A percentile compares a stretch with the other conserved stretches of the same genome.
Evolutionary conservation across 2,888 invertebrate genomes (phyloP).

Genomic region (Lagria hirta): DNA sequence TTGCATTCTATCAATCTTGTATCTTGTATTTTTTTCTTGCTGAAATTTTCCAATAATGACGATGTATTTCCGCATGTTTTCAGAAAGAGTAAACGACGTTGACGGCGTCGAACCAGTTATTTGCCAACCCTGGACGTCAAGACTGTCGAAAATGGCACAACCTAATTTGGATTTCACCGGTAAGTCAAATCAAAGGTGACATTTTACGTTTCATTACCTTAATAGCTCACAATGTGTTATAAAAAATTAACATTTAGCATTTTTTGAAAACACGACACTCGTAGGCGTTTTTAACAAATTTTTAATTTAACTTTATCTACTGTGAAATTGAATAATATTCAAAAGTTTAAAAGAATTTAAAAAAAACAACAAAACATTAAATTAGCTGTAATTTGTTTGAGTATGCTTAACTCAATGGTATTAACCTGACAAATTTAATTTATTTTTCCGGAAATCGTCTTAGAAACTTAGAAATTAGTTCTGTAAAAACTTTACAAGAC

Average conservation of each 20-base stretch:
- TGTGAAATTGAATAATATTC: not conserved
- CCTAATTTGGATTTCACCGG: slow-evolving; percentile 91
- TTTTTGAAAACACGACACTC: not conserved
- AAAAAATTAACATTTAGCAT: not conserved
- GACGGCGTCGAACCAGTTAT: slow-evolving; percentile 73
- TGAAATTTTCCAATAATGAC: not conserved
- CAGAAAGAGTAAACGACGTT: slow-evolving; percentile 71
- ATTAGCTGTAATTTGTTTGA: too few species aligned
- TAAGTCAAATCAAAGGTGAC: slow-evolving; percentile 52
- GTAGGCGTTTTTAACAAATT: not conserved
- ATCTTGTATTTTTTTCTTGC: slow-evolving; percentile 9
- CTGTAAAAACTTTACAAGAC: too few species aligned
- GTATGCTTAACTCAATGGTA: too few species aligned
- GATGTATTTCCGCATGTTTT: slow-evolving; percentile 35
- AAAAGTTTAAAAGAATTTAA: not conserved
- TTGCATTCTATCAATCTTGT: too few species aligned
- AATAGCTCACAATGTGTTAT: not conserved
- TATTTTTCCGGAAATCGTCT: too few species aligned
- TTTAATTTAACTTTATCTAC: not conserved
- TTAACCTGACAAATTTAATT: too few species aligned
- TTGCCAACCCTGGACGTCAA: slow-evolving; percentile 87
- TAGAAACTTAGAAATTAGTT: too few species aligned
- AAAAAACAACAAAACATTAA: too few species aligned
- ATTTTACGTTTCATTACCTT: not conserved
- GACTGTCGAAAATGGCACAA: slow-evolving; percentile 88